A percentile compares a stretch with the other conserved stretches of the same genome.
Evolutionary conservation across 2,888 invertebrate species (phyloP).

Genomic region (Drosophila gaucha): DNA sequence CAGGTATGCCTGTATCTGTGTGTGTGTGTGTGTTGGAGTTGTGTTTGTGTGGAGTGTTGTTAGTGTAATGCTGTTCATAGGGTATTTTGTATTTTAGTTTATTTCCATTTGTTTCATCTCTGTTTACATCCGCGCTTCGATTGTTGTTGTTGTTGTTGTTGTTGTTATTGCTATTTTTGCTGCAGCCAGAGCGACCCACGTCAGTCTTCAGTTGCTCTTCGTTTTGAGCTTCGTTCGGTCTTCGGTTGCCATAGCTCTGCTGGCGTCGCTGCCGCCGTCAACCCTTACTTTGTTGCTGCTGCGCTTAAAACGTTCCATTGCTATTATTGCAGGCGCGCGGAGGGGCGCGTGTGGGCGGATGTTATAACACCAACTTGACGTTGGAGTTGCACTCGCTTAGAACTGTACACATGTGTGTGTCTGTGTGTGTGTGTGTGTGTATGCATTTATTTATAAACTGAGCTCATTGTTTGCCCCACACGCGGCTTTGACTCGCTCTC

Average conservation of each 20-base stretch:
- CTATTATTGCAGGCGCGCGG: neutral
- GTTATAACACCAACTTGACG: conserved; percentile 49
- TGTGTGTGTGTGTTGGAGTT: neutral
- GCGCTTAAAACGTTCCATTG: conserved; percentile 31
- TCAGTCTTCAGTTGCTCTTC: conserved; percentile 49
- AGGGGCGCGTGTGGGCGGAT: conserved; percentile 6
- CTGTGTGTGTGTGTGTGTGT: conserved; percentile 1
- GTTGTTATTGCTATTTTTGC: conserved; percentile 2
- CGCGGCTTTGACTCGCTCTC: conserved; percentile 31
- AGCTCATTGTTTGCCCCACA: conserved; percentile 37
- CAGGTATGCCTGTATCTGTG: neutral
- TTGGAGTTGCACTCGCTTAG: conserved; percentile 20
- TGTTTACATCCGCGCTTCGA: conserved; percentile 14
- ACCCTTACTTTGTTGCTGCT: conserved; percentile 59
- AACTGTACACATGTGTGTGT: neutral
- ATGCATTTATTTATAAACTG: conserved; percentile 21
- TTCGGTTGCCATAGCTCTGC: conserved; percentile 1
- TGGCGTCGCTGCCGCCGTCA: conserved; percentile 35
- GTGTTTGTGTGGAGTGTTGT: neutral
- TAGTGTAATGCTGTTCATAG: conserved; percentile 1
- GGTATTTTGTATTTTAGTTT: conserved; percentile 17
- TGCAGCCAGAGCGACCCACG: conserved; percentile 32
- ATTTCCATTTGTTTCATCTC: conserved; percentile 2
- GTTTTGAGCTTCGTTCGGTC: conserved; percentile 43
- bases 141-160: neutral